Conservation (phyloP, 2,113 vertebrate species). For the Naja naja region DNA sequence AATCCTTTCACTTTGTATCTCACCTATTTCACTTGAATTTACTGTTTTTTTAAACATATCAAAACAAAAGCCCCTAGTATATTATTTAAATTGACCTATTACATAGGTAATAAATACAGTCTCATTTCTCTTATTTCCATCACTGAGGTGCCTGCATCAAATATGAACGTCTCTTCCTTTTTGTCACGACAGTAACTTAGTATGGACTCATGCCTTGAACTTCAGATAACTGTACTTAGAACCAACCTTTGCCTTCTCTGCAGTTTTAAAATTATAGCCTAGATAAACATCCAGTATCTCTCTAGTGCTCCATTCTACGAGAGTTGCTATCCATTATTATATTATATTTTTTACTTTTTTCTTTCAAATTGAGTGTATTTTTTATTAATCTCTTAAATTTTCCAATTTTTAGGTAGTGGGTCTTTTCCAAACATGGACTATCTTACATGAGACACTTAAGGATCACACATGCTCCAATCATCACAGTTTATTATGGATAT, state of each 20-base stretch:
- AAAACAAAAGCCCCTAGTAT: not conserved
- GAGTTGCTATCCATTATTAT: not conserved
- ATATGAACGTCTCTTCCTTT: not conserved
- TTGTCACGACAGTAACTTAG: not conserved
- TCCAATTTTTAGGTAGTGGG: not conserved
- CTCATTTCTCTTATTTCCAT: not conserved
- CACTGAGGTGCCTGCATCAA: not conserved
- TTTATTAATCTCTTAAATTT: not conserved
- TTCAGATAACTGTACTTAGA: not conserved
- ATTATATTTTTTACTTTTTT: not conserved
- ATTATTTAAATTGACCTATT: not conserved
- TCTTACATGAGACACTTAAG: not conserved
- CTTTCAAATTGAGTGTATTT: not conserved
- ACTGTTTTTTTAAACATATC: not conserved
- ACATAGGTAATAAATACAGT: not conserved
- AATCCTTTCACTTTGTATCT: not conserved
- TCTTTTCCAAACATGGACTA: not conserved
- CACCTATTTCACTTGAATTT: not conserved
- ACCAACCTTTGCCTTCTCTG: not conserved
- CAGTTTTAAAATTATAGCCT: not conserved
- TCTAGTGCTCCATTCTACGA: not conserved
- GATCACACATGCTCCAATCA: not conserved
- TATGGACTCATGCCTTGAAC: not conserved
- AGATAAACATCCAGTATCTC: not conserved
- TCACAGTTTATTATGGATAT: not conserved